A percentile compares a stretch with the other conserved stretches of the same genome.
Evolutionary conservation across 2,888 invertebrate species (phyloP).

Genomic region (Argyresthia albistria): DNA sequence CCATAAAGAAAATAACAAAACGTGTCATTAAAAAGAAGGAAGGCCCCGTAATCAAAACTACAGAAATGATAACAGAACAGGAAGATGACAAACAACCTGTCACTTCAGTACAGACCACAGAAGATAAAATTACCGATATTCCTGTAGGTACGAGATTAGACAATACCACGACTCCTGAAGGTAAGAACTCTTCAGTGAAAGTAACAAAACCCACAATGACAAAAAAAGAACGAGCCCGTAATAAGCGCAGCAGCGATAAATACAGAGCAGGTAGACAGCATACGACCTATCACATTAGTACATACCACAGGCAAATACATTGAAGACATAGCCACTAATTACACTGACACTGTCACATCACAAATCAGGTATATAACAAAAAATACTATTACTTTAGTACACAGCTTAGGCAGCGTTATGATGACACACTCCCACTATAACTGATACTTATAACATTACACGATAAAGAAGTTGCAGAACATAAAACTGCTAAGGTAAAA

Average conservation of each 20-base stretch:
- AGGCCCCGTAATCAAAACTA: slow-evolving; percentile 36
- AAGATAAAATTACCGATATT: slow-evolving; percentile 5
- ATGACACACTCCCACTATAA: background rate
- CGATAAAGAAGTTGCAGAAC: background rate
- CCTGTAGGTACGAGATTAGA: too few species aligned
- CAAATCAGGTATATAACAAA: slow-evolving; percentile 5
- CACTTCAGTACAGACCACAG: slow-evolving; percentile 20
- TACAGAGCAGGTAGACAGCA: slow-evolving; percentile 33
- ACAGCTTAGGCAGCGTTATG: slow-evolving; percentile 11
- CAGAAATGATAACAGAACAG: slow-evolving; percentile 55
- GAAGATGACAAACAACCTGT: slow-evolving; percentile 34
- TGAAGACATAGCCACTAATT: slow-evolving; percentile 2
- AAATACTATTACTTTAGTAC: slow-evolving; percentile 30
- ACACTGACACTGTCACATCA: background rate
- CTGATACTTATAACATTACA: background rate
- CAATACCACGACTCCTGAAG: too few species aligned
- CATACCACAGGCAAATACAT: slow-evolving; percentile 18
- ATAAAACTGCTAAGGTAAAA: background rate
- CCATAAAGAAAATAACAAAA: slow-evolving; percentile 4
- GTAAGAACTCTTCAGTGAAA: too few species aligned
- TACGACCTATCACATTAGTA: slow-evolving; percentile 15
- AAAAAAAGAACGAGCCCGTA: slow-evolving; percentile 12
- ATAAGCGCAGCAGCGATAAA: slow-evolving; percentile 25
- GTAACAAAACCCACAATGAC: slow-evolving; percentile 33
- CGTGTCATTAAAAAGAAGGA: slow-evolving; percentile 27